Evolutionary conservation across 2,113 vertebrate species (phyloP), one percentile per base, ranked within the genome.

Genomic region (Mus spicilegus): DNA sequence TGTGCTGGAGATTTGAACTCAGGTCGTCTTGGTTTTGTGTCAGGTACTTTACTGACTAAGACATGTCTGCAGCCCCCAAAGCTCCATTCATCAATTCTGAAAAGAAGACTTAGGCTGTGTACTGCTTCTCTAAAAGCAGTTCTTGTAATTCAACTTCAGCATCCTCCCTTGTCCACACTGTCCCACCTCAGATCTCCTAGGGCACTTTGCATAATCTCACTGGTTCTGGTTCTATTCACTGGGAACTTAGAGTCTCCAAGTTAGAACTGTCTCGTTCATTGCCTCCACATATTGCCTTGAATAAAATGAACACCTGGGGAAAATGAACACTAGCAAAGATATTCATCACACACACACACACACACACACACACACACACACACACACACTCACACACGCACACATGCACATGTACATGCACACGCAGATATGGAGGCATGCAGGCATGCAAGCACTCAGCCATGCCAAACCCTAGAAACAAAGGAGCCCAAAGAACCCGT

Each of bases 151-250:
- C 22, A 39, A 28, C 16, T 17, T 28, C 1, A 33, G 13, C 12
- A 17, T 2, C 7, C 13, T 75, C 13, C 3, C 85, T 3, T 0
- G 2, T 7, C 49, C 39, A 10, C 9, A 3, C 36, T 46, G 2
- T 0, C 7, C 72, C 51, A 6, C 54, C 73, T 12, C 58, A 58
- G 33, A 36, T 30, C 84, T 65, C 46, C 49, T 11, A 3, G 0
- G 19, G 13, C 30, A 49, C 72, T 19, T 61, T 42, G 3, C 13
- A 22, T 28, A 0, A 9, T n/a, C 39, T 95, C 33, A 0, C 20
- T 73, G 49, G 13, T 54, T 51, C 91, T 76, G 33, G 69, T 19
- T 63, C 46, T 39, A 73, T 76, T 22, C 72, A 10, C 0, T 5
- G 77, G 67, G 7, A 42, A 4, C 72, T 11, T 36, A 56, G 54